Evolutionary conservation across 2,888 invertebrate species (phyloP).

Genomic region (Trissonchulus latispiculum): DNA sequence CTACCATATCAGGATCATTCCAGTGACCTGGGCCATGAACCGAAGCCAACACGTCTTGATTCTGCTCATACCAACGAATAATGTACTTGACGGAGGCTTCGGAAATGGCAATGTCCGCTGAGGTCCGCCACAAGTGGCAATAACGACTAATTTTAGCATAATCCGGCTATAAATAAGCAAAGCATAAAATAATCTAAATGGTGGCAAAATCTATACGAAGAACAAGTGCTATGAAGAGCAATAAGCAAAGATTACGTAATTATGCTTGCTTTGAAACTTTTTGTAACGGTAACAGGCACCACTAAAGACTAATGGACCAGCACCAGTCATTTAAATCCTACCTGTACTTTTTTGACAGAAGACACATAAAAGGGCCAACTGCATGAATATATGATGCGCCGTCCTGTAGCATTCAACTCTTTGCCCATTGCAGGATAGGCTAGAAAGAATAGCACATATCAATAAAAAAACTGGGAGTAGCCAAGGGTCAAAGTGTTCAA

Average conservation of each 20-base stretch:
- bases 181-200: no score
- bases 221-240: neutral
- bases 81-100: constrained; percentile 46
- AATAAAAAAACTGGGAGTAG: no score
- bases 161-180: constrained; percentile 32
- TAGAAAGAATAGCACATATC: constrained; percentile 44
- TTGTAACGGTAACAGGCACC: no score
- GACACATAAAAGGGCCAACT: constrained; percentile 85
- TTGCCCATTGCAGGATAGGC: constrained; percentile 87
- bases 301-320: no score
- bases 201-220: no score
- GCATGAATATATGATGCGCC: constrained; percentile 88
- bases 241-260: no score
- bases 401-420: constrained; percentile 76
- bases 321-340: no score
- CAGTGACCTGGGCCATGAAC: constrained; percentile 49
- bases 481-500: no score
- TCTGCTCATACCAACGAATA: constrained; percentile 46
- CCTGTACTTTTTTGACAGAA: neutral
- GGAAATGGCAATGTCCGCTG: constrained; percentile 47
- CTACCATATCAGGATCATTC: constrained; percentile 51
- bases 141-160: constrained; percentile 44
- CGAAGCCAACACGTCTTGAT: constrained; percentile 45
- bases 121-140: constrained; percentile 51
- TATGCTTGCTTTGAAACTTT: no score